Percentiles rank a stretch among this genome's conserved stretches.
These are phyloP conservation scores for Pachypeltis micranthus DNA, from an alignment of 1,140 invertebrate species.

Conservation along the genomic window DNA sequence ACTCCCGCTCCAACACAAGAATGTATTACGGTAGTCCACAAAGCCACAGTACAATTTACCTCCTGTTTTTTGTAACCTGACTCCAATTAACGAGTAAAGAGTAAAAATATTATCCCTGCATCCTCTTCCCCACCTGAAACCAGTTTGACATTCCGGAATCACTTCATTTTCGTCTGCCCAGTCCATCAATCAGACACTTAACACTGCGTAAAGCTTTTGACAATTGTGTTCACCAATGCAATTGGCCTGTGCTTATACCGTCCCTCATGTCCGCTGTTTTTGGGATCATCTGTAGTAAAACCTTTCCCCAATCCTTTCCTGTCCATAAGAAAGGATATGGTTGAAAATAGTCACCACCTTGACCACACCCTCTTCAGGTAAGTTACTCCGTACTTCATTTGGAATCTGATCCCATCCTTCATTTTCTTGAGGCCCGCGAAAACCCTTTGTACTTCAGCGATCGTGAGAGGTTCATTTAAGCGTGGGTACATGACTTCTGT, in stretches of 20 bases:
- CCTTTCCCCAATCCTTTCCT: not conserved
- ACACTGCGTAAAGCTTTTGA: no score
- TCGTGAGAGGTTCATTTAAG: not conserved
- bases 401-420: not conserved
- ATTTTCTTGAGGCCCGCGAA: not conserved
- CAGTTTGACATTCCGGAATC: not conserved
- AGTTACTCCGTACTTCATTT: not conserved
- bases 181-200: no score
- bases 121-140: not conserved
- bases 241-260: no score
- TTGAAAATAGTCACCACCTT: not conserved
- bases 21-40: not conserved
- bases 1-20: not conserved
- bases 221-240: no score
- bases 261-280: no score
- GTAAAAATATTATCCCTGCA: not conserved
- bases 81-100: not conserved
- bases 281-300: no score
- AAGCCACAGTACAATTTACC: not conserved
- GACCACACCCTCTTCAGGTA: not conserved
- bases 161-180: no score
- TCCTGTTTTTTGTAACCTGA: not conserved
- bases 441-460: not conserved
- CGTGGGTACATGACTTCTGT: not conserved
- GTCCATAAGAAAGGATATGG: not conserved